These are phyloP conservation scores for Branchellion lobata DNA, from an alignment of 2,888 invertebrate species.

Conservation along the genomic window DNA sequence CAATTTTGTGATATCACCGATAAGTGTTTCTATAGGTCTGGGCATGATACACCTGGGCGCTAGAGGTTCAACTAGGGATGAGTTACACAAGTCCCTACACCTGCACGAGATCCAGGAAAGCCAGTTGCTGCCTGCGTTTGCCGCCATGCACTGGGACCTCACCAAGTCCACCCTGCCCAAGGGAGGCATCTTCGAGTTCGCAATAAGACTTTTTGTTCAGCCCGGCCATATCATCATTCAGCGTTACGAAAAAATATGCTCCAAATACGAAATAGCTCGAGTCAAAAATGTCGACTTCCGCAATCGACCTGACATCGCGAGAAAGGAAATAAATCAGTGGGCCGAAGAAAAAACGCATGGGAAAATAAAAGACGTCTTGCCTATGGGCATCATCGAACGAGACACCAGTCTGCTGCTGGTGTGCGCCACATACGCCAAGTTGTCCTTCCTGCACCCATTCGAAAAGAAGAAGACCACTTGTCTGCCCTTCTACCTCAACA, in stretches of 20 bases:
- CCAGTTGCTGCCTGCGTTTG: constrained; percentile 52
- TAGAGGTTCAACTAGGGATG: constrained; percentile 49
- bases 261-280: constrained; percentile 50
- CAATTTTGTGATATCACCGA: constrained; percentile 50
- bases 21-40: constrained; percentile 52
- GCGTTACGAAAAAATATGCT: constrained; percentile 50
- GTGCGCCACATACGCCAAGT: constrained; percentile 50
- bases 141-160: constrained; percentile 53
- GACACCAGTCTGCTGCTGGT: constrained; percentile 51
- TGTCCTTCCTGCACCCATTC: constrained; percentile 51
- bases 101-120: constrained; percentile 50
- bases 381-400: constrained; percentile 51
- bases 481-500: constrained; percentile 48
- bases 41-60: constrained; percentile 52
- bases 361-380: constrained; percentile 51
- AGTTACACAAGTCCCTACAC: constrained; percentile 50
- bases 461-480: constrained; percentile 50
- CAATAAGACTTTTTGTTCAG: constrained; percentile 51
- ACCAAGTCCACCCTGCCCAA: constrained; percentile 50
- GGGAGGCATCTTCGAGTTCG: constrained; percentile 50
- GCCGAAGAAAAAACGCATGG: constrained; percentile 51
- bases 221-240: constrained; percentile 46
- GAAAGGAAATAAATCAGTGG: constrained; percentile 53
- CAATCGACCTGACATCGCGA: constrained; percentile 51
- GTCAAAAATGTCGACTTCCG: constrained; percentile 50